Evolutionary conservation across 1,140 invertebrate genomes (phyloP), one percentile per base, ranked within the genome.

Genomic region (Belonocnema kinseyi): DNA sequence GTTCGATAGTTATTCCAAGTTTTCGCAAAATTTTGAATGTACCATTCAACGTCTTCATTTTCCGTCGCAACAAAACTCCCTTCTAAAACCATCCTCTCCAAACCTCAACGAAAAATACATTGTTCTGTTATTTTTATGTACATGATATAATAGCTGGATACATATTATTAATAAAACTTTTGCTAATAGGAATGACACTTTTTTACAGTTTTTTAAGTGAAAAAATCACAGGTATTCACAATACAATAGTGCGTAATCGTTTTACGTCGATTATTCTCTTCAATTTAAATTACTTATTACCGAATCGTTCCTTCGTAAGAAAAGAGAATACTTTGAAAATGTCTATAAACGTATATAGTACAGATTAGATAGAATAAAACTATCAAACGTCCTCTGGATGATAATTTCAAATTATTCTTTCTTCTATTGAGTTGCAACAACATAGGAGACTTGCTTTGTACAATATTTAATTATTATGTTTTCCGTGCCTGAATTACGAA

Each of bases 81-180:
- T 40, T 66, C 40, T 46, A 8, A 46, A 11, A 46, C 40, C 40
- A 46, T 46, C 7, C 40, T 16, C 7, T 56, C 8, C 33, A 40
- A n/a, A 40, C 14, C 16, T 33, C 4, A 66, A 66, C 26, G 13
- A 66, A 66, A 66, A 46, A 66, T n/a, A 66, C 12, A 26, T 66
- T 33, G 3, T 56, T 19, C 21, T 56, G 54, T 19, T 61, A 26
- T 66, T 66, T 14, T 66, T 46, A 14, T 66, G 26, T 66, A 66
- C 61, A 66, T 8, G 33, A 66, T 66, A 40, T n/a, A 46, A 66
- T 12, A 66, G 61, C 21, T 16, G 61, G 7, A 66, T 66, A 66
- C 61, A n/a, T 14, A 26, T 54, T 66, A 66, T 54, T 66, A 66
- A 16, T 66, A 66, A 66, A 13, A 66, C 61, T 66, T 66, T 66